phyloP scores from a whole-genome alignment of 2,888 invertebrate genomes.

The Epirrhoe alternata region DNA sequence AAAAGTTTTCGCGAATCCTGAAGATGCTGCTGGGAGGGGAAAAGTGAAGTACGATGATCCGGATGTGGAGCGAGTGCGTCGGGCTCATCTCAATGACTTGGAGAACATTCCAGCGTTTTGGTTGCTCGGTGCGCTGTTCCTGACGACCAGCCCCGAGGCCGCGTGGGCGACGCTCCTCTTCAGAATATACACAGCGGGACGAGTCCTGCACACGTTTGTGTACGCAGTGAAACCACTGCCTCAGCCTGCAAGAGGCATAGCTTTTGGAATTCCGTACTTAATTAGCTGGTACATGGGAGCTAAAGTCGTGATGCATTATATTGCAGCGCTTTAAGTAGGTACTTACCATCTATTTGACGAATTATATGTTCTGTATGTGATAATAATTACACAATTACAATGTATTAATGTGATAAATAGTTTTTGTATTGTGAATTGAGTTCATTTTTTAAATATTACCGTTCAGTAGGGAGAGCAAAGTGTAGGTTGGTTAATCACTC shows the following conservation, averaged over 20 bases:
- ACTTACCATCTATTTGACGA: not conserved
- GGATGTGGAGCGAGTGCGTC: constrained; percentile 70
- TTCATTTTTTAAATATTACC: no score
- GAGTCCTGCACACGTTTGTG: constrained; percentile 86
- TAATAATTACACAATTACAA: not conserved
- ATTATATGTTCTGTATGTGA: not conserved
- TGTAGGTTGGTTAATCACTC: no score
- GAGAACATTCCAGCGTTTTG: constrained; percentile 89
- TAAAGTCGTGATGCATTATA: constrained; percentile 58
- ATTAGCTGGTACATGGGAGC: constrained; percentile 68
- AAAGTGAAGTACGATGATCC: constrained; percentile 66
- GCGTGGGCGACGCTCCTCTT: constrained; percentile 59
- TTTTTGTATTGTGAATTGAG: not conserved
- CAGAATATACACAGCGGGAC: constrained; percentile 78
- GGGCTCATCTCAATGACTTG: constrained; percentile 89
- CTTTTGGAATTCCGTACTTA: constrained; percentile 58
- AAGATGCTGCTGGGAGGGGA: constrained; percentile 59
- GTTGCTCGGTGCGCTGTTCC: constrained; percentile 83
- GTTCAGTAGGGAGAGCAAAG: no score
- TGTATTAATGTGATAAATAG: not conserved
- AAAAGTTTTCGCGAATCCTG: constrained; percentile 68
- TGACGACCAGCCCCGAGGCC: constrained; percentile 81
- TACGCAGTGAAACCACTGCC: constrained; percentile 87
- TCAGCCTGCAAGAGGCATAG: constrained; percentile 78
- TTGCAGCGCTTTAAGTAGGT: constrained; percentile 48